Percentiles rank a stretch among this genome's conserved stretches.
Conservation (phyloP, 2,888 invertebrate genomes). For the Epistrophella euchroma region DNA sequence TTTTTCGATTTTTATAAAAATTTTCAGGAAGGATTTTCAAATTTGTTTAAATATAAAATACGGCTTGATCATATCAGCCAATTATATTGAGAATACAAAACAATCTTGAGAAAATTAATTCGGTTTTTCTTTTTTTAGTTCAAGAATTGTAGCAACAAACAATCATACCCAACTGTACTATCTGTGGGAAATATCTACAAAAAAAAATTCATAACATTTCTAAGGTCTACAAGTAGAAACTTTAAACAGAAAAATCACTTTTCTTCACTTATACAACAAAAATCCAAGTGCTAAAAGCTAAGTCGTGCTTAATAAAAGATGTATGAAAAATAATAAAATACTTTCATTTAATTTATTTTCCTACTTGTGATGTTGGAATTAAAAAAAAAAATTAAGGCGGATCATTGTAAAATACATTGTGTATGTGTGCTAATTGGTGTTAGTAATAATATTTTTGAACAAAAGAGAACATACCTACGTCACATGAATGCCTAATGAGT, state of each 20-base stretch:
- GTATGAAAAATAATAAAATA: neutral
- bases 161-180: constrained; percentile 38
- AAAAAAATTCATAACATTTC: constrained; percentile 74
- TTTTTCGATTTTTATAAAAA: too few species aligned
- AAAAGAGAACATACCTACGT: constrained; percentile 20
- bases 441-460: constrained; percentile 36
- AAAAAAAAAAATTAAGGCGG: constrained; percentile 33
- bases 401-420: constrained; percentile 44
- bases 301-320: constrained; percentile 37
- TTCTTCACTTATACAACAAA: constrained; percentile 51
- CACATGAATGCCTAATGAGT: constrained; percentile 58
- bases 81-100: too few species aligned
- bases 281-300: constrained; percentile 54
- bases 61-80: too few species aligned
- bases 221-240: constrained; percentile 18
- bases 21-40: too few species aligned
- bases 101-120: neutral
- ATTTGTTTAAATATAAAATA: too few species aligned
- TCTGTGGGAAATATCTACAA: constrained; percentile 44
- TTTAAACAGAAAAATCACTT: constrained; percentile 19
- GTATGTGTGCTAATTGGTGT: constrained; percentile 33
- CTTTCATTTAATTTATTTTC: constrained; percentile 43
- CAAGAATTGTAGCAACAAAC: constrained; percentile 7
- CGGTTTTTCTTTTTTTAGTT: neutral
- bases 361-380: constrained; percentile 24